Evolutionary conservation across 2,888 invertebrate species (phyloP), one percentile per base, ranked within the genome.

Genomic region (Orchesella flavescens): DNA sequence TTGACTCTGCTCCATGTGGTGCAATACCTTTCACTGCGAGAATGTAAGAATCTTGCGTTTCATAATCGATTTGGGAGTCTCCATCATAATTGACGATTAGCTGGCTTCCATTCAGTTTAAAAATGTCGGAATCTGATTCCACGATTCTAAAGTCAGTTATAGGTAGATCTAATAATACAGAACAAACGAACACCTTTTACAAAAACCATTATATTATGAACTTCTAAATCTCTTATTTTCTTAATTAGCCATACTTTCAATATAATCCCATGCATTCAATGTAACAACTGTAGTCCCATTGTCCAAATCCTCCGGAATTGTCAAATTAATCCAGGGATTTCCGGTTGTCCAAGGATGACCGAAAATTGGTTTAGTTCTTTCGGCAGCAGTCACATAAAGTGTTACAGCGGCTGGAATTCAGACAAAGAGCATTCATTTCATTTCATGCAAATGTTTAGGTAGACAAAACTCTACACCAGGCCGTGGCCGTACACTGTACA

Each of bases 1-100:
- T 93, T 0, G 94, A 92, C 15, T 94, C 92, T 87, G 93, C 92
- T 0, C 94, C 95, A 0, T 96, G 96, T 0, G 95, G 95, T 89
- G 97, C 96, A 85, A 92, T 93, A 0, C 96, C 96, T 85, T 95
- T 94, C 74, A 95, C 92, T 0, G 94, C 95, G 79, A 96, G 90
- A 81, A 95, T 95, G 87, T 94, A 96, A 81, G 94, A 94, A 87
- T 94, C 94, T 87, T 95, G 95, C 13, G 92, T 92, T 89, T 97
- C 96, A 89, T 95, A 95, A 89, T 97, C 95, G 65, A 96, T 90
- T 75, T 87, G 90, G 34, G 59, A 19, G 44, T 63, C 81, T 9
- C 53, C 61, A 21, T 44, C 44, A 21, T 75, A 81, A 21, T 69
- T 46, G 0, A 87, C 84, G 19, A 84, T 72, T n/a, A 88, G 74